Evolutionary conservation across 2,888 invertebrate genomes (phyloP), one percentile per base, ranked within the genome.

Genomic region (Lochmaea crataegi): DNA sequence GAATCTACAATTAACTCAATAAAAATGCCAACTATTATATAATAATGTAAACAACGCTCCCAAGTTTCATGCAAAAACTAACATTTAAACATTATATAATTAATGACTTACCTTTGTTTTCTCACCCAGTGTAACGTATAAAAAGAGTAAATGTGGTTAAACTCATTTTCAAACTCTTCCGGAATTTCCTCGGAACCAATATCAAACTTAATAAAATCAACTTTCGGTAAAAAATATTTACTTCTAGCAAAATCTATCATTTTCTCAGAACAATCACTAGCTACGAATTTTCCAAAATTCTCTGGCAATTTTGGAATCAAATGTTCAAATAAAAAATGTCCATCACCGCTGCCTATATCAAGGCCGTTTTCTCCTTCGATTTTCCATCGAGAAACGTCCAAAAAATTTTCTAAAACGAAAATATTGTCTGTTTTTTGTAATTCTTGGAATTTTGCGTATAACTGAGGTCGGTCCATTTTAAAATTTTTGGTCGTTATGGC

Each of bases 51-150:
- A 38, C 5, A 38, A 38, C 7, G 32, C 32, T 38, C 32, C 32
- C 32, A 38, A 38, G 7, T 9, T 38, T 38, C 9, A 38, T 38
- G 32, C 32, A 7, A 38, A 38, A 38, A 38, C 9, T 38, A 38
- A 38, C 6, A 38, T 38, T 7, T 38, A 38, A 38, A 38, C 32
- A 38, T 32, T 32, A 38, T 9, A 38, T 38, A 38, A 38, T 38
- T 38, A 16, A 42, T 11, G 11, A 79, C 89, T 87, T 88, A 93
- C 93, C 90, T 89, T 84, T 93, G 92, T 82, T 94, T 90, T 78
- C 90, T 90, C 45, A 94, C 90, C 95, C 95, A 95, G 81, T 95
- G 94, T 4, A 95, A 87, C 75, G 94, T 91, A 83, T 94, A 94
- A 83, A 94, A 94, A 0, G 94, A 94, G 68, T 94, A 91, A 0